Conservation (phyloP, 2,797 vertebrate genomes). For the Phataginus tricuspis region DNA sequence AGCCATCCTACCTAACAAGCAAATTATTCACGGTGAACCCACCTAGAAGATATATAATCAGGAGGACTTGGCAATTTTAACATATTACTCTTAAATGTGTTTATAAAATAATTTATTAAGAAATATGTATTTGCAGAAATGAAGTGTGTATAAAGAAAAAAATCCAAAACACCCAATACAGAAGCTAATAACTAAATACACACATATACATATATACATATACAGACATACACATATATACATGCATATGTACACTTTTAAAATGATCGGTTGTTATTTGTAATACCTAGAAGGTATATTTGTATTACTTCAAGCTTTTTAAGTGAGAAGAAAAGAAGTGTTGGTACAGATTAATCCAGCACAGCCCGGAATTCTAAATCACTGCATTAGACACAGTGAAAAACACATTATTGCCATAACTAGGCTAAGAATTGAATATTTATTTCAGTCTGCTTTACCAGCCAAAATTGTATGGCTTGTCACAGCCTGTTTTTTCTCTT, state of each 20-base stretch:
- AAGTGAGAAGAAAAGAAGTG: neutral
- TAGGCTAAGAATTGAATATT: conserved; percentile 46
- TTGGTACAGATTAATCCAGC: neutral
- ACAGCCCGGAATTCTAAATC: neutral
- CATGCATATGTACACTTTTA: neutral
- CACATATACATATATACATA: neutral
- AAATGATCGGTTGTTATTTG: neutral
- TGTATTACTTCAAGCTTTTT: conserved; percentile 8
- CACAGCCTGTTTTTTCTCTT: conserved; percentile 59
- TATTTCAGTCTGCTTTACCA: conserved; percentile 56
- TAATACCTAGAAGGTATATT: neutral
- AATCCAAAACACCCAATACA: neutral
- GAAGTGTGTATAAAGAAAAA: neutral
- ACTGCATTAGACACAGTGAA: neutral
- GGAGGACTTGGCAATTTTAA: neutral
- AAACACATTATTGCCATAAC: neutral
- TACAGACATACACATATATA: neutral
- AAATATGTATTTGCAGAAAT: neutral
- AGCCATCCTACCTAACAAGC: neutral
- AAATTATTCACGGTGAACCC: neutral
- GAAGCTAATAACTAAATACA: neutral
- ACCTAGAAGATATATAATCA: neutral
- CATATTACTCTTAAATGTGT: neutral
- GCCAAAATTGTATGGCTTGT: conserved; percentile 42
- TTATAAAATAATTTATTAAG: neutral